Evolutionary conservation across 2,797 vertebrate species (phyloP).

Genomic region (Thripadectes ignobilis): DNA sequence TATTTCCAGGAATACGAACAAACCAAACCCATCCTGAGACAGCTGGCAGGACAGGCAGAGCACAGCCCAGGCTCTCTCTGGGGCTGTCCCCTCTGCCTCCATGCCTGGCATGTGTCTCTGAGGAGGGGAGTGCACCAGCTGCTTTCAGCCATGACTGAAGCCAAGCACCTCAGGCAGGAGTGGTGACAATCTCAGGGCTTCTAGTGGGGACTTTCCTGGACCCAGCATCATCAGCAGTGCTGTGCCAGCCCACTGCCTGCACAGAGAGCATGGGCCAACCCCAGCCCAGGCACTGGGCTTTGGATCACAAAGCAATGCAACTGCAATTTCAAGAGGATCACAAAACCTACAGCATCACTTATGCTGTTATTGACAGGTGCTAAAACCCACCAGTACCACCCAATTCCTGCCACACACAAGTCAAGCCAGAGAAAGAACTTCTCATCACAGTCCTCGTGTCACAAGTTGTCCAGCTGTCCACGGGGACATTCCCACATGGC

Average conservation of each 20-base stretch:
- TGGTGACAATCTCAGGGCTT: neutral
- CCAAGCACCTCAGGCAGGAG: neutral
- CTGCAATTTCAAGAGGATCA: neutral
- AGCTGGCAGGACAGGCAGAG: neutral
- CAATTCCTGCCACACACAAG: neutral
- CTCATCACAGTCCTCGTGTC: rapidly evolving
- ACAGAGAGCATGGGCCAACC: neutral
- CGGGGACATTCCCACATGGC: neutral
- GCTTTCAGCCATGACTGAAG: neutral
- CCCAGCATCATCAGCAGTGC: rapidly evolving
- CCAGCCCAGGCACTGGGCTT: neutral
- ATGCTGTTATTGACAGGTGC: neutral
- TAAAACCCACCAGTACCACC: neutral
- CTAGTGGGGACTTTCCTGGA: neutral
- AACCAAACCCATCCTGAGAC: neutral
- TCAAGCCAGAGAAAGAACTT: neutral
- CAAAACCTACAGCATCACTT: neutral
- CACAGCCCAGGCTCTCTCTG: neutral
- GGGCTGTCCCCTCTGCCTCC: neutral
- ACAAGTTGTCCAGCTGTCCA: neutral
- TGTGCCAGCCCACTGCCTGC: neutral
- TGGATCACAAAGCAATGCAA: rapidly evolving
- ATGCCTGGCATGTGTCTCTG: neutral
- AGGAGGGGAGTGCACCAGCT: neutral
- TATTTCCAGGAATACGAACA: neutral